Conservation (phyloP, 1,140 invertebrate species). For the Eueides isabella region DNA sequence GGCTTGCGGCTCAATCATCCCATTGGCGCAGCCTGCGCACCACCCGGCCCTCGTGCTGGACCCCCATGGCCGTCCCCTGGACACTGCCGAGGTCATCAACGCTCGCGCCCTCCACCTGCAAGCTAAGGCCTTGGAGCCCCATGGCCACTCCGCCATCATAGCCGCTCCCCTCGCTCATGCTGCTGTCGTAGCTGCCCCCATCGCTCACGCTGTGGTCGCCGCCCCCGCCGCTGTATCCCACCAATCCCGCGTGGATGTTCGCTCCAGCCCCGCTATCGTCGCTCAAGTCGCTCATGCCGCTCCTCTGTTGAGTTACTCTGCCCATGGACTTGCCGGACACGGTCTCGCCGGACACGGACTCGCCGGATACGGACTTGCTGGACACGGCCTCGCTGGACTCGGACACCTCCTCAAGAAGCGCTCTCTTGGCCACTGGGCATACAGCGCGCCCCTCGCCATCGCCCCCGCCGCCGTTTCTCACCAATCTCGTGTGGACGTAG, state of each 20-base stretch:
- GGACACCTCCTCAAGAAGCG: conserved; percentile 64
- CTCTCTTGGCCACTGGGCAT: conserved; percentile 55
- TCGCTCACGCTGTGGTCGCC: conserved; percentile 43
- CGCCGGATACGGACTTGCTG: conserved; percentile 30
- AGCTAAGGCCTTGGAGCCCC: conserved; percentile 68
- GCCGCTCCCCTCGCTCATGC: conserved; percentile 51
- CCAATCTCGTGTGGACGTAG: conserved; percentile 72
- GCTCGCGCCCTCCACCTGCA: conserved; percentile 76
- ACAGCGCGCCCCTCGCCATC: conserved; percentile 49
- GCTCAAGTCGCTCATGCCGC: conserved; percentile 43
- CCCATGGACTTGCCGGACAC: conserved; percentile 31
- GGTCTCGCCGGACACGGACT: conserved; percentile 51
- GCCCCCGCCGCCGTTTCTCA: conserved; percentile 67
- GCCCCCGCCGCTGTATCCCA: conserved; percentile 64
- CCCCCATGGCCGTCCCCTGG: conserved; percentile 72
- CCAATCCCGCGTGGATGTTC: conserved; percentile 65
- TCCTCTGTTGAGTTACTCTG: conserved; percentile 20
- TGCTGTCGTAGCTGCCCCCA: conserved; percentile 49
- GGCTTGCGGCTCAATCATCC: conserved; percentile 63
- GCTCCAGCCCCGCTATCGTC: conserved; percentile 55
- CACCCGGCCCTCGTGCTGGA: conserved; percentile 66
- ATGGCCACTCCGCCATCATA: conserved; percentile 50
- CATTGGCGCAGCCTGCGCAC: conserved; percentile 64
- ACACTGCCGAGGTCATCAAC: conserved; percentile 77
- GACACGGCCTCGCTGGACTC: conserved; percentile 44